These are phyloP conservation scores for Caenorhabditis virilis DNA, from an alignment of 2,888 invertebrate species.

Conservation along the genomic window DNA sequence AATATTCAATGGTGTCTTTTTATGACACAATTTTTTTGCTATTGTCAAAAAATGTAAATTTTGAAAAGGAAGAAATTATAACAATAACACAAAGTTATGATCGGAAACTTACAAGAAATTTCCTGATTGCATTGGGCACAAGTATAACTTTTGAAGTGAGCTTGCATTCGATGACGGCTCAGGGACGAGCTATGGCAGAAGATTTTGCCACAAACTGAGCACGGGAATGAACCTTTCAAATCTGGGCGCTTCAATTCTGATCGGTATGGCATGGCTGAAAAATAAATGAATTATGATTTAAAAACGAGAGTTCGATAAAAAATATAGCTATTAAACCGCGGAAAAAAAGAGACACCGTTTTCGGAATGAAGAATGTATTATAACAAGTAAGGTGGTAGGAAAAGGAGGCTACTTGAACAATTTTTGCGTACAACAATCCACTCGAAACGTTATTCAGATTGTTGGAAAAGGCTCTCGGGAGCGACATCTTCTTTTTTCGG, in stretches of 20 bases:
- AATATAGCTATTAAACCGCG: too few species aligned
- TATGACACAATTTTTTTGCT: too few species aligned
- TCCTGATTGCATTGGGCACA: constrained; percentile 68
- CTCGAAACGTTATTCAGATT: constrained; percentile 37
- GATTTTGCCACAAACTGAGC: constrained; percentile 67
- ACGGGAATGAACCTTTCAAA: constrained; percentile 62
- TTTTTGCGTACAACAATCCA: constrained; percentile 19
- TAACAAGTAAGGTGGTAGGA: neutral
- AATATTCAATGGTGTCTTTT: too few species aligned
- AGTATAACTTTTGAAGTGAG: constrained; percentile 68
- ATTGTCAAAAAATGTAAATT: too few species aligned
- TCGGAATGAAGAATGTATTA: too few species aligned
- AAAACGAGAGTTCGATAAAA: neutral
- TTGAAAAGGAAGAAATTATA: too few species aligned
- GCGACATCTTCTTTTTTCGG: neutral
- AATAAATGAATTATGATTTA: neutral
- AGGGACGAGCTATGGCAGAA: constrained; percentile 69
- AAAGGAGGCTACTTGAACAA: constrained; percentile 25
- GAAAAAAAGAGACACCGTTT: too few species aligned
- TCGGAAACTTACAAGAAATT: constrained; percentile 68
- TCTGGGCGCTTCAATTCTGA: constrained; percentile 69
- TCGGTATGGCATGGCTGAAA: constrained; percentile 60
- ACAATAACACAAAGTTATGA: too few species aligned
- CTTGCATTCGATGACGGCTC: constrained; percentile 68
- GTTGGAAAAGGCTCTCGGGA: neutral